These are phyloP conservation scores for Hyposoter didymator DNA, from an alignment of 2,888 invertebrate species.

Conservation along the genomic window DNA sequence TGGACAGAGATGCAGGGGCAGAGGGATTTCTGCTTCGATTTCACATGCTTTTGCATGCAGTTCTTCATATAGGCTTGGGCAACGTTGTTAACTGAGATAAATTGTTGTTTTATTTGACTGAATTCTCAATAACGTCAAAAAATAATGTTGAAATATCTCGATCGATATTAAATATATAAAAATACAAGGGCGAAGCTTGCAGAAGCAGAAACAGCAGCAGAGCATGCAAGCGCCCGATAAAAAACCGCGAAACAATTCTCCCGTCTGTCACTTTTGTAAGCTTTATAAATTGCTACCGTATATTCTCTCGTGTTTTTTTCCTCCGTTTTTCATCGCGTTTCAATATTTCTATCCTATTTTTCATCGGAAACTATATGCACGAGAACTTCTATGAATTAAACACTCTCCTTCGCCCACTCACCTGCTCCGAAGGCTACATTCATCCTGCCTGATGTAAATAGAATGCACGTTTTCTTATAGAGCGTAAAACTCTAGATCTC, in stretches of 20 bases:
- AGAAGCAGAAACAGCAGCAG: slow-evolving; percentile 14
- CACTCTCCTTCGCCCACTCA: slow-evolving; percentile 10
- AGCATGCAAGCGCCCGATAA: not conserved
- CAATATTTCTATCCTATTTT: not conserved
- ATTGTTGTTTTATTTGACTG: slow-evolving; percentile 7
- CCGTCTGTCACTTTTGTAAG: not conserved
- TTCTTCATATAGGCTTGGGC: not conserved
- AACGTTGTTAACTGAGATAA: slow-evolving; percentile 2
- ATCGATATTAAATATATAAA: not conserved
- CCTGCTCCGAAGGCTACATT: slow-evolving; percentile 31
- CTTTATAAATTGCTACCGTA: slow-evolving; percentile 8
- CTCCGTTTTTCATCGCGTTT: not conserved
- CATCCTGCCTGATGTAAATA: slow-evolving; percentile 32
- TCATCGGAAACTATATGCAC: not conserved
- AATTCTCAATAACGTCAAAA: slow-evolving; percentile 26
- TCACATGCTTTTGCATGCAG: not conserved
- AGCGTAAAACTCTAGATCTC: slow-evolving; percentile 1
- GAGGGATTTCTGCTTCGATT: slow-evolving; percentile 23
- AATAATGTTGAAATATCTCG: slow-evolving; percentile 28
- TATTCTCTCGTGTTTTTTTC: not conserved
- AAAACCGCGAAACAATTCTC: slow-evolving; percentile 5
- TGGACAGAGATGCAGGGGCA: not conserved
- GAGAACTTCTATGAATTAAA: slow-evolving; percentile 23
- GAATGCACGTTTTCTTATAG: slow-evolving; percentile 17
- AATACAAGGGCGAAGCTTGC: slow-evolving; percentile 20